Evolutionary conservation across 2,888 invertebrate genomes (phyloP).

Genomic region (Anticlea derivata): DNA sequence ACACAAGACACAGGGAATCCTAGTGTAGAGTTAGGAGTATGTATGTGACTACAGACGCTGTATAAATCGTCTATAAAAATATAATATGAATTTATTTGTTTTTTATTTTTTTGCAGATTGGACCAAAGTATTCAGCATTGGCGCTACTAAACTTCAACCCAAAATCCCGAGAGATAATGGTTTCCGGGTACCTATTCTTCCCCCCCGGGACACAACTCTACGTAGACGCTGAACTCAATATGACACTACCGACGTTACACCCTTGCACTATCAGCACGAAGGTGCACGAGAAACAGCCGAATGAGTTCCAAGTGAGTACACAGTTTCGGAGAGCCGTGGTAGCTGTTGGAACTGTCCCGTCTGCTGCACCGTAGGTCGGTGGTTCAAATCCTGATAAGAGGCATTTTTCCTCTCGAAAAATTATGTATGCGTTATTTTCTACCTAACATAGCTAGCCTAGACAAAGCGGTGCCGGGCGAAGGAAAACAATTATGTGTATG

Average conservation of each 20-base stretch:
- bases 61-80: no score
- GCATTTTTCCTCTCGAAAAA: no score
- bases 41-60: no score
- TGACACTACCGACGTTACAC: slow-evolving; percentile 89
- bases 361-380: no score
- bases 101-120: slow-evolving; percentile 52
- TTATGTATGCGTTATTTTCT: no score
- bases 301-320: slow-evolving; percentile 87
- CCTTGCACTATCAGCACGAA: slow-evolving; percentile 87
- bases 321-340: no score
- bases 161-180: slow-evolving; percentile 63
- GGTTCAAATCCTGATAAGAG: not conserved
- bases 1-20: no score
- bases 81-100: not conserved
- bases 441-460: no score
- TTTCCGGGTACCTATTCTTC: slow-evolving; percentile 80
- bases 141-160: slow-evolving; percentile 74
- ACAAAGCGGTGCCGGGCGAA: no score
- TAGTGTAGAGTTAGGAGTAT: no score
- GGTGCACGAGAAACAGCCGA: slow-evolving; percentile 86
- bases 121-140: slow-evolving; percentile 68
- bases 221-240: slow-evolving; percentile 88
- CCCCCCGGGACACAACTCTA: slow-evolving; percentile 87
- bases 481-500: no score
- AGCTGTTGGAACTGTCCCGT: no score